Conservation (phyloP, 2,797 vertebrate species). For the Aplochiton taeniatus region DNA sequence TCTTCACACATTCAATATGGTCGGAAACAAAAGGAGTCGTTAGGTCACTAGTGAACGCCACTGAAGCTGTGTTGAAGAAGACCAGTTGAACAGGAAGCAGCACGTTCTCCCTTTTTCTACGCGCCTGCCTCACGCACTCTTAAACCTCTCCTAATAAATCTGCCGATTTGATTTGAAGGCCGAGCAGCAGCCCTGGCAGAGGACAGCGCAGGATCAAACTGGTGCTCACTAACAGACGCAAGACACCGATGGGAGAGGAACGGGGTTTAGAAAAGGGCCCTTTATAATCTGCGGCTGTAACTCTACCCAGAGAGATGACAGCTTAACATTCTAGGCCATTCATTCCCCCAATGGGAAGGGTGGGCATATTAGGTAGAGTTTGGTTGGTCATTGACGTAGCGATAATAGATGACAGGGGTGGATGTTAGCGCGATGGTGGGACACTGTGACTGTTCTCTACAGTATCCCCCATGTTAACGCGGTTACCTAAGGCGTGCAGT, state of each 20-base stretch:
- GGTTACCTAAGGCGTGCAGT: too few relatives aligned
- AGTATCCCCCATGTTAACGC: too few relatives aligned
- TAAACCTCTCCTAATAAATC: slow-evolving; percentile 12
- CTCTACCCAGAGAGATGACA: slow-evolving; percentile 26
- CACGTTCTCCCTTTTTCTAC: slow-evolving; percentile 34
- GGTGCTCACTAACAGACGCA: slow-evolving; percentile 50
- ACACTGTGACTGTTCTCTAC: too few relatives aligned
- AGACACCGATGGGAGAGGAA: slow-evolving; percentile 66
- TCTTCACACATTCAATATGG: slow-evolving; percentile 96
- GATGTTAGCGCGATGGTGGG: too few relatives aligned
- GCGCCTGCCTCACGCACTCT: slow-evolving; percentile 1
- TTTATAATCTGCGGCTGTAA: too few relatives aligned
- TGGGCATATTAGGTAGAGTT: background rate
- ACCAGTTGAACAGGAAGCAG: slow-evolving; percentile 70
- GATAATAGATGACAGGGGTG: too few relatives aligned
- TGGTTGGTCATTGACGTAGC: too few relatives aligned
- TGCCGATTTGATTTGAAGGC: slow-evolving; percentile 34
- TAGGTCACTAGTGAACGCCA: slow-evolving; percentile 64
- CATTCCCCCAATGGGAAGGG: slow-evolving; percentile 39
- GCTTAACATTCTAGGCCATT: slow-evolving; percentile 30
- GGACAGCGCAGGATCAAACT: slow-evolving; percentile 33
- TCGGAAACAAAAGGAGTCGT: slow-evolving; percentile 79
- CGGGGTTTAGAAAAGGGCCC: slow-evolving; percentile 26
- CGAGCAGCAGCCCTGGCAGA: slow-evolving; percentile 35
- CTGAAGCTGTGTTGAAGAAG: slow-evolving; percentile 64